These are phyloP conservation scores for Phaedon cochleariae DNA, from an alignment of 2,888 invertebrate genomes.

Conservation along the genomic window DNA sequence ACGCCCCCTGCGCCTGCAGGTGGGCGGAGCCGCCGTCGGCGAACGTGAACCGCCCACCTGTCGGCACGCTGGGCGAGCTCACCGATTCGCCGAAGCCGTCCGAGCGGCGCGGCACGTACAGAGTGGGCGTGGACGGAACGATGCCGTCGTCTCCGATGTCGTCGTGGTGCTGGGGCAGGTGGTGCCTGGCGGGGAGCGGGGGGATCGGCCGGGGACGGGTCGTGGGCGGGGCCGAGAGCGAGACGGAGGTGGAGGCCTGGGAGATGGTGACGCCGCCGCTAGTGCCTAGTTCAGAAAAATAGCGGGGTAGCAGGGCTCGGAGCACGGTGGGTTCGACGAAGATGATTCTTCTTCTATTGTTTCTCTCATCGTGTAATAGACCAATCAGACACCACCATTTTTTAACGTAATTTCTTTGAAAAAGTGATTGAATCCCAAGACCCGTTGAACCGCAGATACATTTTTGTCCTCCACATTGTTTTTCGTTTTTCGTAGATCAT, in stretches of 20 bases:
- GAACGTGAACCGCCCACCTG: conserved; percentile 71
- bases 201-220: conserved; percentile 65
- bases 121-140: conserved; percentile 89
- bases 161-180: conserved; percentile 61
- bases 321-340: background rate
- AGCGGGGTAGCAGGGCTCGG: background rate
- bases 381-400: too few species aligned
- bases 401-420: too few species aligned
- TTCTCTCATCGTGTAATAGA: too few species aligned
- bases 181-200: too few species aligned
- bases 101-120: conserved; percentile 81
- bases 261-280: conserved; percentile 53
- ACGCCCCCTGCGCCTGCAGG: conserved; percentile 49
- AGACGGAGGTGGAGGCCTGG: conserved; percentile 48
- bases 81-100: conserved; percentile 93
- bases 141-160: conserved; percentile 78
- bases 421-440: too few species aligned
- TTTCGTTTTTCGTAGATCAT: too few species aligned
- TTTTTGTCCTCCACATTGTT: too few species aligned
- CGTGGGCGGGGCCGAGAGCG: conserved; percentile 62
- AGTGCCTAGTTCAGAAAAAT: conserved; percentile 37
- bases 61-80: conserved; percentile 84
- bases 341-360: too few species aligned
- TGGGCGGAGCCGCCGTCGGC: conserved; percentile 20
- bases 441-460: too few species aligned